Evolutionary conservation across 2,888 invertebrate genomes (phyloP), one percentile per base, ranked within the genome.

Genomic region (Cyclophora punctaria): DNA sequence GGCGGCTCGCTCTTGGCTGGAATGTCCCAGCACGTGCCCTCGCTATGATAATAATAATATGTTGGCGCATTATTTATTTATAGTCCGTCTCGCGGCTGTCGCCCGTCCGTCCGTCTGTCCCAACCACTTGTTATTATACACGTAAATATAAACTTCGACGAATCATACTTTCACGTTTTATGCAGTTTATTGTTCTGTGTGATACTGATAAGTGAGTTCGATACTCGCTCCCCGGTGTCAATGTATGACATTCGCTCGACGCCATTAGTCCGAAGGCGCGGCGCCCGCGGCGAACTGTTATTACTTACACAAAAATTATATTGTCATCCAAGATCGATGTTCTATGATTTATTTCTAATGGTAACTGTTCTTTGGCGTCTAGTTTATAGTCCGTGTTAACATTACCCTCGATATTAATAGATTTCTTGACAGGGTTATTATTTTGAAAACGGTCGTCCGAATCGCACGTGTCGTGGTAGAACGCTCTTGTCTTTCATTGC

Each of bases 1-100:
- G 73, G 65, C 71, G 70, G 69, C 69, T 55, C 57, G 59, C 59
- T 60, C 51, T 51, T 48, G 44, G 52, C 57, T 53, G 82, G 86
- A 83, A 85, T 86, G 85, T 81, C 78, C 67, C 73, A 80, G 80
- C 87, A 86, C 86, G 86, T 85, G 87, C 83, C 77, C 78, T 70
- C 73, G 73, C 80, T 78, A 83, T 84, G 84, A 88, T 86, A 85
- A 88, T 86, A 87, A 87, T 86, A 86, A 86, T 84, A 87, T 86
- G 84, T 83, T 86, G 83, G 84, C 85, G 86, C 85, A 86, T 87
- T 85, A 86, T 84, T 86, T 87, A 87, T 88, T 87, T 87, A 88
- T 88, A 87, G 86, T 76, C 71, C 73, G 80, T 80, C 81, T 82
- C 78, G 84, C 86, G 85, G 85, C 86, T 87, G 87, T 87, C 87